Percentiles rank a stretch among this genome's conserved stretches.
Conservation (phyloP, 23 tunicate genomes). For the Ciona savignyi region DNA sequence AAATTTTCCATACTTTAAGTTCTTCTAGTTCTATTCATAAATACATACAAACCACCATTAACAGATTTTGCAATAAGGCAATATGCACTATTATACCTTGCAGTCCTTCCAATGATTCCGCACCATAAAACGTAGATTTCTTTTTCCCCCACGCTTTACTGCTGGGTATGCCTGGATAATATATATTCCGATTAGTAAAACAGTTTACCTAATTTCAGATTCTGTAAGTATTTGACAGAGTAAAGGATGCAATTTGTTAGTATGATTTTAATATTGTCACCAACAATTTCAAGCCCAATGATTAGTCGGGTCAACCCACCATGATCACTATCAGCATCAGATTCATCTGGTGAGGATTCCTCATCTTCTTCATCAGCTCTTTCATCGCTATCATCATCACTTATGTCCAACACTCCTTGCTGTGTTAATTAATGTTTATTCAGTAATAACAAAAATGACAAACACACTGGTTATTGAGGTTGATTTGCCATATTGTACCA, state of each 20-base stretch:
- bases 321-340: conserved; percentile 6
- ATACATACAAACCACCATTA: no score
- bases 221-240: no score
- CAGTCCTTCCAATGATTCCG: conserved; percentile 49
- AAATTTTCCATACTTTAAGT: no score
- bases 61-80: background rate
- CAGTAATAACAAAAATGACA: background rate
- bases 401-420: background rate
- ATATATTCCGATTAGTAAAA: no score
- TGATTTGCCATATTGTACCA: background rate
- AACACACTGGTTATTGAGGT: background rate
- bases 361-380: conserved; percentile 2
- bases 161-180: conserved; percentile 40
- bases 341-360: background rate
- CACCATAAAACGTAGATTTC: conserved; percentile 63
- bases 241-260: no score
- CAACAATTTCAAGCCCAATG: no score
- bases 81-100: conserved; percentile 42
- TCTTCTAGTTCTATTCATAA: no score
- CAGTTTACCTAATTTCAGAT: no score
- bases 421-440: no score
- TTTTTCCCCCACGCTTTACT: conserved; percentile 91
- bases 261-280: no score
- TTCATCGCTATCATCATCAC: background rate
- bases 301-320: no score